Evolutionary conservation across 2,113 vertebrate species (phyloP).

Genomic region (Malurus elegans): DNA sequence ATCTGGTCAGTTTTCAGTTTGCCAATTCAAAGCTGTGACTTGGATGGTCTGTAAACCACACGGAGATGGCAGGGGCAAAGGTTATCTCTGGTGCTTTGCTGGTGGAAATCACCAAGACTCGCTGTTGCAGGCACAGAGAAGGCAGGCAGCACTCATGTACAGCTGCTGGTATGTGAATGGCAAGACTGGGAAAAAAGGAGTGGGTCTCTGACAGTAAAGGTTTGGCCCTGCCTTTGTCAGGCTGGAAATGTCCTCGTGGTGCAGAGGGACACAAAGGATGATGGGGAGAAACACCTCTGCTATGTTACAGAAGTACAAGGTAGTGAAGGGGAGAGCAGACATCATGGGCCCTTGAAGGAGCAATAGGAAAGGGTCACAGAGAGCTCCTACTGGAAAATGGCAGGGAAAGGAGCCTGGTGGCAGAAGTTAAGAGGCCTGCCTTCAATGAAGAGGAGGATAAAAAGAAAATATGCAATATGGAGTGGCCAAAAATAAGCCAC

Average conservation of each 20-base stretch:
- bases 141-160: accelerated
- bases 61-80: accelerated
- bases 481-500: neutral
- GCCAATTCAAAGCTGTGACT: neutral
- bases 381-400: neutral
- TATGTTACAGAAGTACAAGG: accelerated
- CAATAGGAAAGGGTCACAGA: neutral
- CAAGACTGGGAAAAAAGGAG: neutral
- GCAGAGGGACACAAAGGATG: neutral
- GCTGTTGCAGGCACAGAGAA: neutral
- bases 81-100: neutral
- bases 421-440: neutral
- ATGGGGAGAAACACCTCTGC: neutral
- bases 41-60: neutral
- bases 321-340: neutral
- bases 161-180: neutral
- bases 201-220: neutral
- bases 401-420: neutral
- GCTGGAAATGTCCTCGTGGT: neutral
- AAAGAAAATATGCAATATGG: neutral
- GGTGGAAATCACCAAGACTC: neutral
- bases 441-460: neutral
- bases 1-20: neutral
- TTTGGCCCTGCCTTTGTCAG: neutral
- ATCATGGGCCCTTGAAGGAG: neutral